Conservation (phyloP, 1,140 invertebrate genomes). For the Bombyx mori region ASM3026992v2 NC_085115.1:1404001-1404500, state of each 20-base stretch:
- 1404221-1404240: constrained; percentile 66
- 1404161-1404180: constrained; percentile 12
- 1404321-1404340: constrained; percentile 66
- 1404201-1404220: constrained; percentile 57
- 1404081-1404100: constrained; percentile 67
- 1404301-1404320: constrained; percentile 52
- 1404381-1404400: constrained; percentile 63
- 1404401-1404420: constrained; percentile 61
- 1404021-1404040: constrained; percentile 20
- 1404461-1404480: constrained; percentile 2
- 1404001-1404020: constrained; percentile 31
- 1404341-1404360: constrained; percentile 69
- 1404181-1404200: constrained; percentile 24
- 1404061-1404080: constrained; percentile 68
- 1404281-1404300: constrained; percentile 60
- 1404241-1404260: constrained; percentile 62
- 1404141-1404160: constrained; percentile 29
- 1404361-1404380: constrained; percentile 70
- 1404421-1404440: constrained; percentile 44
- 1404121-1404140: constrained; percentile 58
- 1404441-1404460: constrained; percentile 8
- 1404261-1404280: constrained; percentile 62
- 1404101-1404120: constrained; percentile 68
- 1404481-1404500: not conserved
- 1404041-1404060: constrained; percentile 63